Evolutionary conservation across 1,140 invertebrate species (phyloP).

Genomic region (Nomia melanderi): DNA sequence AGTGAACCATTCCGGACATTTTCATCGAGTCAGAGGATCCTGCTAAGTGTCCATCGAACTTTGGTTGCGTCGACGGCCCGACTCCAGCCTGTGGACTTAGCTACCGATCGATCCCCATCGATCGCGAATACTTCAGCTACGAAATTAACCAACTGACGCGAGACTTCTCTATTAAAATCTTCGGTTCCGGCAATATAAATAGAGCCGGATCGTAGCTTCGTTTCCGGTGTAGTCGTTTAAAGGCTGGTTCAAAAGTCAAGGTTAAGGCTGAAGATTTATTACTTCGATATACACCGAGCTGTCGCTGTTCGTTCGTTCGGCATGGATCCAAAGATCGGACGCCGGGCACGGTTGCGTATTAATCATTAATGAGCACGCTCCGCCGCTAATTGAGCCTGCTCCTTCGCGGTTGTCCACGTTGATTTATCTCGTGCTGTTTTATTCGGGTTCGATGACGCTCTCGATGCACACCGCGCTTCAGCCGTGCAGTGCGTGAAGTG

Average conservation of each 20-base stretch:
- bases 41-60: too few relatives aligned
- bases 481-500: neutral
- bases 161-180: too few relatives aligned
- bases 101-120: too few relatives aligned
- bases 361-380: neutral
- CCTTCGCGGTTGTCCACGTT: neutral
- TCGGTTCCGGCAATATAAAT: too few relatives aligned
- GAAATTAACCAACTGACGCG: too few relatives aligned
- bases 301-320: conserved; percentile 50
- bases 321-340: conserved; percentile 61
- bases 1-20: neutral
- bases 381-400: neutral
- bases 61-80: neutral
- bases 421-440: too few relatives aligned
- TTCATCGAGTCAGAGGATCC: too few relatives aligned
- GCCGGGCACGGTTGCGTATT: conserved; percentile 1
- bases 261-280: conserved; percentile 61
- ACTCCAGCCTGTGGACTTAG: neutral
- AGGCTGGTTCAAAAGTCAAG: conserved; percentile 41
- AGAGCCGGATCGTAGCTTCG: too few relatives aligned
- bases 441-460: neutral
- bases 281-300: conserved; percentile 43
- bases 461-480: conserved; percentile 15
- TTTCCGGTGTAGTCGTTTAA: too few relatives aligned
- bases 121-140: too few relatives aligned